Evolutionary conservation across 2,888 invertebrate species (phyloP), one percentile per base, ranked within the genome.

Genomic region (Nudaria mundana): DNA sequence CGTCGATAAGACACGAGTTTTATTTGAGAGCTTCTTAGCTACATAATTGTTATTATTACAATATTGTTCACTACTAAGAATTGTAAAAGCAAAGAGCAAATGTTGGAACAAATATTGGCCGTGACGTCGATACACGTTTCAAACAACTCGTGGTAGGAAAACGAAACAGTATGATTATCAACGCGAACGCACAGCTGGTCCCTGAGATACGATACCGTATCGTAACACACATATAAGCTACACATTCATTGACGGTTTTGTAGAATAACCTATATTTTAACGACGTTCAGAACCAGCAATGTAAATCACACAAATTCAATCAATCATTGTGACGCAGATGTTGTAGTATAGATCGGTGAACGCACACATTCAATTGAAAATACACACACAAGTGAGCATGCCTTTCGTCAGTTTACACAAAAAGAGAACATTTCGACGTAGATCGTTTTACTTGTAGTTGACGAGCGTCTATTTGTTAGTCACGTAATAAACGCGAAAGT

Each of bases 131-230:
- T 41, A 56, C 46, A n/a, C n/a, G n/a, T n/a, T 66, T 63, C 63
- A 66, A 66, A 76, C 72, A 72, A 62, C 66, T 63, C 63, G 67
- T 67, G 77, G 72, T 73, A 74, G 75, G 72, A 72, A 79, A 78
- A 76, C 72, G 76, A 76, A 77, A 78, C 56, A 55, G 52, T 77
- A 75, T 71, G 76, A 75, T 77, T 79, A 79, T 78, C 74, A 78
- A 78, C 76, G 67, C 68, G 56, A 56, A 42, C 59, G 65, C 76
- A 75, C 81, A 82, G 80, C 78, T 81, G 81, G 75, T 71, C 60
- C 63, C 52, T n/a, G 41, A 48, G 48, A 53, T 53, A 37, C 46
- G 43, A 40, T n/a, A 41, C 14, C 40, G 26, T 52, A 54, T 57
- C 52, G 58, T 54, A 48, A 46, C 50, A 41, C 44, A 44, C 22